A percentile compares a stretch with the other conserved stretches of the same genome.
Conservation (phyloP, 2,888 invertebrate genomes). For the Liposcelis brunnea region DNA sequence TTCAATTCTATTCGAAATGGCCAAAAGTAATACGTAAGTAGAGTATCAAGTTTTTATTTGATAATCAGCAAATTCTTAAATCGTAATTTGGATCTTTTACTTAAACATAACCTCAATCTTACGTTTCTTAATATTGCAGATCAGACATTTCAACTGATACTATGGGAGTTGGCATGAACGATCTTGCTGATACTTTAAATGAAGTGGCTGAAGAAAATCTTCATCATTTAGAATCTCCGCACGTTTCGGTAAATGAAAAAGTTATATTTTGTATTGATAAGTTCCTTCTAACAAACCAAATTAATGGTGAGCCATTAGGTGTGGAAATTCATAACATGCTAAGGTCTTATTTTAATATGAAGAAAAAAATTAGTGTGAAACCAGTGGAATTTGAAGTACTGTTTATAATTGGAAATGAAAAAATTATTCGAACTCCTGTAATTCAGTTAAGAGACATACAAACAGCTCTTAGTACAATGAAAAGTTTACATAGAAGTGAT, state of each 20-base stretch:
- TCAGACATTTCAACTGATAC: too few species aligned
- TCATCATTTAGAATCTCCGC: too few species aligned
- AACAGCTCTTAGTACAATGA: background rate
- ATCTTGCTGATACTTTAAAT: too few species aligned
- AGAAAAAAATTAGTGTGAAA: background rate
- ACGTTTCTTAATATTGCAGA: too few species aligned
- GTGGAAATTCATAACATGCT: background rate
- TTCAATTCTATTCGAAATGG: too few species aligned
- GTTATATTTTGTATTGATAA: conserved; percentile 3
- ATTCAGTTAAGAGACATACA: background rate
- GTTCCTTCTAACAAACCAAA: background rate
- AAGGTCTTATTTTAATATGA: background rate
- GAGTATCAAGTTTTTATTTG: too few species aligned
- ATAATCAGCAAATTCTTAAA: too few species aligned
- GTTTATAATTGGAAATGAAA: background rate
- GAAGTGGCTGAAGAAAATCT: too few species aligned
- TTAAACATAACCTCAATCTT: too few species aligned
- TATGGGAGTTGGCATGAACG: too few species aligned
- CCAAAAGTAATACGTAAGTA: too few species aligned
- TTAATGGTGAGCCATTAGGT: background rate
- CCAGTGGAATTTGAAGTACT: conserved; percentile 1
- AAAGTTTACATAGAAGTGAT: background rate
- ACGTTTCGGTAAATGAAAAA: background rate
- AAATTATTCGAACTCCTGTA: background rate
- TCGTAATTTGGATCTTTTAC: too few species aligned